Base-by-base conservation (phyloP, 2,888 invertebrate genomes). In the Tenthredo amoena region DNA sequence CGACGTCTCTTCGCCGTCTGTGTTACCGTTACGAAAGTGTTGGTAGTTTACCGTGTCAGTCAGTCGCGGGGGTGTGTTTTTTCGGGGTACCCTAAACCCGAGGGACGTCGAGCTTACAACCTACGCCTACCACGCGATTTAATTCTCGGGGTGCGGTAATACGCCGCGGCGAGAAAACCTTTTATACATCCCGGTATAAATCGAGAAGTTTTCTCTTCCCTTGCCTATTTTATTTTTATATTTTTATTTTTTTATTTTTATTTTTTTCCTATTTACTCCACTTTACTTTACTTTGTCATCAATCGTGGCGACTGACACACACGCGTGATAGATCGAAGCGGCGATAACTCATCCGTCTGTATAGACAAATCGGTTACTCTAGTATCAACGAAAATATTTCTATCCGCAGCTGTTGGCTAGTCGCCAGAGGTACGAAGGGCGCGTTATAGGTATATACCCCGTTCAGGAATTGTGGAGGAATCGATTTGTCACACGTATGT, bases 371-470 rank as follows among this genome's bases (percentile, higher is more conserved):
- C 12, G 34, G 34, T 26, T 62, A 26, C 62, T 26, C 21, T 62
- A 1, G 26, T 62, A 12, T 26, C 21, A 2, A 62, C 21, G 21
- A 9, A 26, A 0, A 62, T 62, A 62, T 62, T 21, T 62, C 10
- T 62, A 26, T 62, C 3, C 26, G 26, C 74, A 74, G 74, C 74
- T 74, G 74, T 74, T 74, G 74, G 74, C 74, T 10, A 74, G 5
- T 9, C 9, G 74, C 74, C 74, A 74, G 31, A 10, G 74, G 43
- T 74, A 40, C 21, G 74, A 74, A 74, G 74, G 74, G 74, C 74
- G 68, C 68, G 74, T 43, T 40, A n/a, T n/a, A n/a, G n/a, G 12
- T 1, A 4, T 62, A 26, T 21, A 26, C 12, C 43, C 74, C 15
- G 68, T 34, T 68, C 68, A n/a, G 34, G 68, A 34, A 7, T 43